phyloP scores from a whole-genome alignment of 1,140 invertebrate genomes.

The Drosophila ercepeae region DNA sequence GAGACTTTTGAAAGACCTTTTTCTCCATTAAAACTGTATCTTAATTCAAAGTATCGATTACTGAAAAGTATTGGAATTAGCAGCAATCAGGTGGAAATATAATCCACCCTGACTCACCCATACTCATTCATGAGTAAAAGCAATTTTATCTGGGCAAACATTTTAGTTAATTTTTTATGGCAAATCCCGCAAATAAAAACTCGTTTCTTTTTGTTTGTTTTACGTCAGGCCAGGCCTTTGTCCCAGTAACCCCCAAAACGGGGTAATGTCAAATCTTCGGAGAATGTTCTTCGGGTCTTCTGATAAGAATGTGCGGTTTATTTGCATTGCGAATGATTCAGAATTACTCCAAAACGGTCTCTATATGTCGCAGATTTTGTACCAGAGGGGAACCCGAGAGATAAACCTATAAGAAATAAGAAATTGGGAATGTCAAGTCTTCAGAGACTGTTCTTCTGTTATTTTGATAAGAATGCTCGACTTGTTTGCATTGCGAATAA shows the following conservation, averaged over 20 bases:
- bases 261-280: conserved; percentile 32
- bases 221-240: conserved; percentile 6
- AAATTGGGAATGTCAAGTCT: no score
- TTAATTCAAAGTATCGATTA: background rate
- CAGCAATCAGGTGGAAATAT: background rate
- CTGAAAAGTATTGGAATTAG: background rate
- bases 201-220: conserved; percentile 10
- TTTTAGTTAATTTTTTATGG: conserved; percentile 3
- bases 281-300: conserved; percentile 7
- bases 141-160: background rate
- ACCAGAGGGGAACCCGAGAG: no score
- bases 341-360: background rate
- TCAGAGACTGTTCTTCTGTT: no score
- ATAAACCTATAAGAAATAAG: no score
- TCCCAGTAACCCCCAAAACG: conserved; percentile 38
- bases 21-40: background rate
- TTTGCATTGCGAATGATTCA: conserved; percentile 35
- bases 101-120: background rate
- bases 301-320: conserved; percentile 27
- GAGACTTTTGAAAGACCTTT: no score
- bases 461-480: no score
- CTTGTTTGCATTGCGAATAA: no score
- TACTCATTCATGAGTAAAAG: conserved; percentile 19
- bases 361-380: conserved; percentile 28
- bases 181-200: conserved; percentile 40